Evolutionary conservation across 2,113 vertebrate species (phyloP).

Genomic region (Gopherus evgoodei): DNA sequence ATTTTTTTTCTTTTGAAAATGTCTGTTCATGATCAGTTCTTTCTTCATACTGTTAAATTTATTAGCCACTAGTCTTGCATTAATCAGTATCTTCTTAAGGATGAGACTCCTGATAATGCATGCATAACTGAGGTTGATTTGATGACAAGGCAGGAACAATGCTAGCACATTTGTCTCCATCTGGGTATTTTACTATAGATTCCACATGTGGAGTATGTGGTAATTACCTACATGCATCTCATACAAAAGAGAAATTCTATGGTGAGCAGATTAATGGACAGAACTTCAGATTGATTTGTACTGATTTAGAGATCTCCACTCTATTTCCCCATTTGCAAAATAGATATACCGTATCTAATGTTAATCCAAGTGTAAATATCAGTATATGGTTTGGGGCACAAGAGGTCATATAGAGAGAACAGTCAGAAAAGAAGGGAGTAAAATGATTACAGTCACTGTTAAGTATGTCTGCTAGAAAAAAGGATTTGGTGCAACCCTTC

Average conservation of each 20-base stretch:
- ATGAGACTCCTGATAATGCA: background rate
- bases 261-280: background rate
- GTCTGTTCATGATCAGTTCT: background rate
- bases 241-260: conserved; percentile 7
- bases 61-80: no score
- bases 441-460: background rate
- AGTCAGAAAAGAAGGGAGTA: background rate
- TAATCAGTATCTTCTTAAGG: background rate
- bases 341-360: background rate
- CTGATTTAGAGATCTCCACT: background rate
- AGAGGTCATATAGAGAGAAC: background rate
- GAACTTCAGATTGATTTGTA: background rate
- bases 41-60: background rate
- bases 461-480: background rate
- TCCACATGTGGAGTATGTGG: conserved; percentile 9
- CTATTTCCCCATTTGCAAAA: background rate
- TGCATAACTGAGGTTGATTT: conserved; percentile 20
- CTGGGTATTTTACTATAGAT: conserved; percentile 50
- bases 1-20: conserved; percentile 11
- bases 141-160: conserved; percentile 35
- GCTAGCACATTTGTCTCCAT: conserved; percentile 59
- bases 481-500: background rate
- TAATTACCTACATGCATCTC: conserved; percentile 31
- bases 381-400: background rate
- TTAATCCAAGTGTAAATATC: background rate